A percentile compares a stretch with the other conserved stretches of the same genome.
These are phyloP conservation scores for Cyclura pinguis DNA, from an alignment of 2,797 vertebrate species.

Conservation along the genomic window DNA sequence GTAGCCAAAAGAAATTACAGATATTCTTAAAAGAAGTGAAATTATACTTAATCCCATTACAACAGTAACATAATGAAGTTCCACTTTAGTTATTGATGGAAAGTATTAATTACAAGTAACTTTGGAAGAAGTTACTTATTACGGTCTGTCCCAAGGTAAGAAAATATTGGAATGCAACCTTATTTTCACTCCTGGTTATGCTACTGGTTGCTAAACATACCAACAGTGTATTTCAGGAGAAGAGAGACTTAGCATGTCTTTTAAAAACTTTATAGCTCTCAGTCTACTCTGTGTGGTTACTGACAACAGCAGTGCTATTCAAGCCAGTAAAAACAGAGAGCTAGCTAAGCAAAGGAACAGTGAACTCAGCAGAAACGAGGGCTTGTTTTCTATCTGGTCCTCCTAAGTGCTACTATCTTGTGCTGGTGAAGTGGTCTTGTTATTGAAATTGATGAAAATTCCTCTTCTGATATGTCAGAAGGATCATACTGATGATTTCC, in stretches of 20 bases:
- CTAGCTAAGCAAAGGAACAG: constrained; percentile 57
- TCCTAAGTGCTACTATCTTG: too few species aligned
- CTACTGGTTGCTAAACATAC: constrained; percentile 51
- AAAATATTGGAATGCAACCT: background rate
- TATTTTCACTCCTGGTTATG: constrained; percentile 52
- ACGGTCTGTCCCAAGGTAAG: background rate
- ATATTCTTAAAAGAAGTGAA: too few species aligned
- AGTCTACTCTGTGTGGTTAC: constrained; percentile 64
- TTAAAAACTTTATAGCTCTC: constrained; percentile 53
- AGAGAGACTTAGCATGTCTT: constrained; percentile 57
- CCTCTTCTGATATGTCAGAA: too few species aligned
- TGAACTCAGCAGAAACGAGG: constrained; percentile 65
- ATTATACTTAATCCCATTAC: too few species aligned
- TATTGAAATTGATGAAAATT: too few species aligned
- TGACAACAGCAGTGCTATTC: constrained; percentile 49
- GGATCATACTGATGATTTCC: too few species aligned
- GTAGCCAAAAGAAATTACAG: too few species aligned
- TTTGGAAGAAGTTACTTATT: background rate
- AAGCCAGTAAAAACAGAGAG: constrained; percentile 71
- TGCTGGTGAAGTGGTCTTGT: too few species aligned
- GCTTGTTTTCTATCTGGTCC: constrained; percentile 53
- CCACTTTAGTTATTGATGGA: background rate
- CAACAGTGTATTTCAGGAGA: constrained; percentile 51
- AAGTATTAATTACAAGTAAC: background rate
- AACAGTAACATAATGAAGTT: background rate